Conservation (phyloP, 2,888 invertebrate species). For the Drosophila anomalata region DNA sequence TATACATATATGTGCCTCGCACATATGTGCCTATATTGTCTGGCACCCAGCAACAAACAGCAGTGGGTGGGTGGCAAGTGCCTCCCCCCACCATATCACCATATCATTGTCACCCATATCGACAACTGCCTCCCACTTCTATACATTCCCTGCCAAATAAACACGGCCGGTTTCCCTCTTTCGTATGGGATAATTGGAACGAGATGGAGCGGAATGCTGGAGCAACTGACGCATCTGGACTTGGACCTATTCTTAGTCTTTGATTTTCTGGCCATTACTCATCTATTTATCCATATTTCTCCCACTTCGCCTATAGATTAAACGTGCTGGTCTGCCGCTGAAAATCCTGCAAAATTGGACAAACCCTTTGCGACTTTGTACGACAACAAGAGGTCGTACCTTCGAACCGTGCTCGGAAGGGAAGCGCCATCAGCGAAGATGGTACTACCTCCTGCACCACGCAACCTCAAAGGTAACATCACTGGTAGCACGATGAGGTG, state of each 20-base stretch:
- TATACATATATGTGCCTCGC: constrained; percentile 1
- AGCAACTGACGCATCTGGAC: neutral
- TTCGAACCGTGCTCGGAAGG: constrained; percentile 70
- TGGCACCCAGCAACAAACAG: constrained; percentile 15
- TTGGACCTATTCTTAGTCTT: neutral
- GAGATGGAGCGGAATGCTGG: constrained; percentile 4
- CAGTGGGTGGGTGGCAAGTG: constrained; percentile 19
- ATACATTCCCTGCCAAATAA: constrained; percentile 9
- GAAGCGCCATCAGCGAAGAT: constrained; percentile 80
- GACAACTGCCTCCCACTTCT: constrained; percentile 8
- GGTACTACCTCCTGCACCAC: constrained; percentile 78
- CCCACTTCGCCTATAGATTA: constrained; percentile 53
- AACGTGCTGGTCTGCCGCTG: constrained; percentile 53
- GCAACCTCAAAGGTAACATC: constrained; percentile 74
- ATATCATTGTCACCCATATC: constrained; percentile 3
- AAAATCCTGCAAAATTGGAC: constrained; percentile 81
- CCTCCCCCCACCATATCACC: constrained; percentile 2
- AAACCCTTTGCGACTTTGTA: constrained; percentile 81
- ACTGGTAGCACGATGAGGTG: neutral
- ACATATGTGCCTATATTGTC: constrained; percentile 11
- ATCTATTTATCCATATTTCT: neutral
- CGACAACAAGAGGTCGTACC: constrained; percentile 82
- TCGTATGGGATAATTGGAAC: constrained; percentile 2
- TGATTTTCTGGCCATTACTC: constrained; percentile 9
- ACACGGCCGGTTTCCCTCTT: constrained; percentile 3